phyloP scores from a whole-genome alignment of 2,888 invertebrate species.

The Agrotis ipsilon region DNA sequence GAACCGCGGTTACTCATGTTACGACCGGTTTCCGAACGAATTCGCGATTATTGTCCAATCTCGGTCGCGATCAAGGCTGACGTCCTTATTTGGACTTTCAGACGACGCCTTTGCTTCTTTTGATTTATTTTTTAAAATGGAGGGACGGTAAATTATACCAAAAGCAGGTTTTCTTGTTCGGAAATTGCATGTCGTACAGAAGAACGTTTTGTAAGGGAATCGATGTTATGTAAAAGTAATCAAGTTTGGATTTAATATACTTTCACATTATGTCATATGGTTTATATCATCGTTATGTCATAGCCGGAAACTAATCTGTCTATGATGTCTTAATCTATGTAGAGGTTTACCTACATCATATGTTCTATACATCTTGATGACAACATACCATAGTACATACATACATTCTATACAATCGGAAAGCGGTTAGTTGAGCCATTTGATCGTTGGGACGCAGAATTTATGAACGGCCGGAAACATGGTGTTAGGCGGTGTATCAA shows the following conservation, averaged over 20 bases:
- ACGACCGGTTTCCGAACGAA: constrained; percentile 80
- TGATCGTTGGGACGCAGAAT: constrained; percentile 9
- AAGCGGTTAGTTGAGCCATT: background rate
- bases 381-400: background rate
- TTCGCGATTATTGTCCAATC: constrained; percentile 70
- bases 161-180: constrained; percentile 53
- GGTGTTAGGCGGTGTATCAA: background rate
- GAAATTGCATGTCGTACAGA: constrained; percentile 46
- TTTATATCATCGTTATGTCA: constrained; percentile 15
- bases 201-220: constrained; percentile 29
- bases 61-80: constrained; percentile 71
- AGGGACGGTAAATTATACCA: constrained; percentile 53
- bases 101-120: constrained; percentile 60
- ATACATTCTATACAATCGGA: background rate
- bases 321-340: constrained; percentile 5
- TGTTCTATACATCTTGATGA: background rate
- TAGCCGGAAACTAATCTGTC: constrained; percentile 30
- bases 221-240: constrained; percentile 52
- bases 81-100: constrained; percentile 70
- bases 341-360: background rate
- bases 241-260: constrained; percentile 32
- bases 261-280: constrained; percentile 38
- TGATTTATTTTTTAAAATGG: constrained; percentile 52
- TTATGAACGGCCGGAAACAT: constrained; percentile 2
- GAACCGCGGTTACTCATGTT: constrained; percentile 75